Evolutionary conservation across 2,113 vertebrate genomes (phyloP), one percentile per base, ranked within the genome.

Genomic region (Crotalus viridis): DNA sequence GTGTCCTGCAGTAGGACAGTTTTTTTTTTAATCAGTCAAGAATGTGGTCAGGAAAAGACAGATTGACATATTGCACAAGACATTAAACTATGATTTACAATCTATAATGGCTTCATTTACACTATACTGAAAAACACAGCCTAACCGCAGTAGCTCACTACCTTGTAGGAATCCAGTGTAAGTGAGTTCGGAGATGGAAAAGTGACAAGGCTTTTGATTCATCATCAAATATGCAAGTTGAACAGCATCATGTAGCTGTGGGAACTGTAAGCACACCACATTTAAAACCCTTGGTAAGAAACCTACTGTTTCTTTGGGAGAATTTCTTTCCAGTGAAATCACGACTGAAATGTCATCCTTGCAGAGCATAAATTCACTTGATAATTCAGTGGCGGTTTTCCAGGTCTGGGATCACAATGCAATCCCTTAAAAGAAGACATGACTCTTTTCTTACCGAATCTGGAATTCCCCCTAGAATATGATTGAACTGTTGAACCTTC

Each of bases 401-500:
- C 90, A 86, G 90, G 24, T 85, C 43, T 57, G 55, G 85, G 55
- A 17, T 54, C 52, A 19, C 33, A 91, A 5, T 43, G 46, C 24
- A 52, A 21, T 17, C 22, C 39, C 7, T 21, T 46, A 56, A 56
- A 61, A 39, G 15, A 85, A 46, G 24, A 17, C 43, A n/a, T 48
- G 81, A n/a, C 55, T 91, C 26, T 13, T 69, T 52, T 52, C 15
- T 51, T n/a, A 69, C 13, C 3, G 39, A 59, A 24, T 57, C 81
- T 86, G 54, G 90, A 91, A 55, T 85, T 43, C 33, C 69, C n/a
- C 69, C 33, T 51, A 21, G n/a, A 86, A 85, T 85, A 85, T 91
- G 90, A 54, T 54, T 56, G 90, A 56, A 91, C 90, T 85, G 51
- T 43, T 85, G 69, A 55, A 81, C 90, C 90, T 81, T 56, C 33